Percentiles rank a stretch among this genome's conserved stretches.
Evolutionary conservation across 2,113 vertebrate genomes (phyloP).

Genomic region (Rhegmatorhina hoffmannsi): DNA sequence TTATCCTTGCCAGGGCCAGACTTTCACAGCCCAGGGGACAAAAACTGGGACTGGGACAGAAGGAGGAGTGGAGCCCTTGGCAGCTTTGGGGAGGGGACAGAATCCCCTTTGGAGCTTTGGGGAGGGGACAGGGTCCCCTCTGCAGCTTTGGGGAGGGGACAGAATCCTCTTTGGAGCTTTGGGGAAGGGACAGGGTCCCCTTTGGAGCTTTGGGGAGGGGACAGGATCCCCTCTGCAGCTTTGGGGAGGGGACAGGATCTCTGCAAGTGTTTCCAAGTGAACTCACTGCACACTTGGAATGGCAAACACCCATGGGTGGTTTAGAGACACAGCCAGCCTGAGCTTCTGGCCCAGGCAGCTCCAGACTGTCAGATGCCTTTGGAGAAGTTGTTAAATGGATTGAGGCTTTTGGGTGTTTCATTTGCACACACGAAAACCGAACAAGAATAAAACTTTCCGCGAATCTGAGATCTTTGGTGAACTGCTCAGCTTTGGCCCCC

Average conservation of each 20-base stretch:
- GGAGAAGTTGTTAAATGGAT: accelerated
- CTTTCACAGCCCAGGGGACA: not conserved
- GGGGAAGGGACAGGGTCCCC: too few species aligned
- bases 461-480: not conserved
- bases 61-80: not conserved
- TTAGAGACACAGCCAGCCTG: not conserved
- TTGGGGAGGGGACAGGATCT: not conserved
- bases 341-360: not conserved
- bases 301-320: not conserved
- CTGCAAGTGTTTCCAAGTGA: not conserved
- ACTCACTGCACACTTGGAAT: accelerated
- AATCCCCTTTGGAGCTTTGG: too few species aligned
- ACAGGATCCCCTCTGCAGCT: too few species aligned
- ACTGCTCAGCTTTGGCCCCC: not conserved
- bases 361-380: not conserved
- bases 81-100: too few species aligned
- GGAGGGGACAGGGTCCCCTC: too few species aligned
- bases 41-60: accelerated
- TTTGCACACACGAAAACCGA: not conserved
- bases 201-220: too few species aligned
- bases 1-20: not conserved
- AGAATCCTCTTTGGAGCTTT: too few species aligned
- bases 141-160: too few species aligned
- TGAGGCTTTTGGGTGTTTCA: not conserved
- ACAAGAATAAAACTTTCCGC: not conserved